Conservation (phyloP, 2,797 vertebrate species). For the Ceryle rudis region DNA sequence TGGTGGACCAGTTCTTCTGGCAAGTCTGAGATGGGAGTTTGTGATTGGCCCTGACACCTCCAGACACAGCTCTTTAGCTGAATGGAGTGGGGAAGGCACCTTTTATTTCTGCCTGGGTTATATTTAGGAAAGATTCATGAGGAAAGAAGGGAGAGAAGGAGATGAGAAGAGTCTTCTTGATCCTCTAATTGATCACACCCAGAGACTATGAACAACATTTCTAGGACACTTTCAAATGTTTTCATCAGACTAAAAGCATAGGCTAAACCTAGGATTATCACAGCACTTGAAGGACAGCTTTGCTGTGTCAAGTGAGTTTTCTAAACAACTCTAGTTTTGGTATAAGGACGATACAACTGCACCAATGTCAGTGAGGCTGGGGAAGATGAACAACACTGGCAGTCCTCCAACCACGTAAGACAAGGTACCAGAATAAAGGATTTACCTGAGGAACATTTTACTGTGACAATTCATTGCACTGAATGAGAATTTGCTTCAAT, state of each 20-base stretch:
- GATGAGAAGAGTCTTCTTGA: neutral
- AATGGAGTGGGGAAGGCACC: neutral
- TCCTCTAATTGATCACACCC: neutral
- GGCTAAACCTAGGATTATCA: neutral
- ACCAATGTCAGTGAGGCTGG: neutral
- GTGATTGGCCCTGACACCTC: neutral
- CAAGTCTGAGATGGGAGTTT: neutral
- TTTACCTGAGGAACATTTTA: neutral
- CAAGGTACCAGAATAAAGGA: constrained; percentile 2
- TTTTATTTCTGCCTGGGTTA: neutral
- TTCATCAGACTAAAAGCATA: neutral
- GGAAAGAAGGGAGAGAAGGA: neutral
- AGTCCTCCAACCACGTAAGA: neutral
- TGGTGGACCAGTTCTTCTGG: neutral
- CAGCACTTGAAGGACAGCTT: neutral
- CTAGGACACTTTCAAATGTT: neutral
- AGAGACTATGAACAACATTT: neutral
- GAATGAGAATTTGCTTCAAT: neutral
- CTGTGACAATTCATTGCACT: neutral
- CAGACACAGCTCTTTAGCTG: neutral
- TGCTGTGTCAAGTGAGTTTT: neutral
- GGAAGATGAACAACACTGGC: neutral
- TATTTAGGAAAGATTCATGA: neutral
- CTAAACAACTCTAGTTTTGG: neutral
- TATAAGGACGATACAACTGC: neutral